Base-by-base conservation (phyloP, 2,797 vertebrate genomes). In the Kryptopterus vitreolus region DNA sequence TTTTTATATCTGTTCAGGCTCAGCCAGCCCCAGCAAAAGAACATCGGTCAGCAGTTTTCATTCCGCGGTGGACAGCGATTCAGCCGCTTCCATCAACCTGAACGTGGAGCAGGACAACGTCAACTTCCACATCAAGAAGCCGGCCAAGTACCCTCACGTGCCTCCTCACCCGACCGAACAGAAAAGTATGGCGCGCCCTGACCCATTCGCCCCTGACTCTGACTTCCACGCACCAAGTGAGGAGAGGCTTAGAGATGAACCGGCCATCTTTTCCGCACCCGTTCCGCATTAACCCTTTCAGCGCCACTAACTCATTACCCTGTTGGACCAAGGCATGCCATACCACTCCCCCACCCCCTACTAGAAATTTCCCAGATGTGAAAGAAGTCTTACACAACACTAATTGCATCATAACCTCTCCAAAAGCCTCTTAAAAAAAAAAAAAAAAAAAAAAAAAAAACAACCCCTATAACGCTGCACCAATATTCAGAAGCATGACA, bases 101-200 rank as follows among this genome's bases (percentile, higher is more conserved):
- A 99, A 98, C 91, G 94, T 98, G 95, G 98, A 99, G 94, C 95
- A 98, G 92, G 97, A 98, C 95, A 98, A 99, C 86, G 98, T 99
- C 89, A 98, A 99, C 94, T 99, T 98, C 92, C 97, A 98, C 95
- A 98, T 99, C 93, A 99, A 99, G 95, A 99, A 97, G 93, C 97
- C 95, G 91, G 96, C 98, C 93, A 99, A 97, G 92, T 98, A 98
- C 91, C 96, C 98, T 85, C 96, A 99, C 74, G 96, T 98, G 86
- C 96, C 96, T 88, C 92, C 94, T 85, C 94, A 95, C 92, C 92
- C 94, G 79, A 87, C 95, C 26, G 98, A 99, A 89, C 96, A 97
- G 90, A 98, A 96, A 98, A 96, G 97, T 98, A 94, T 79, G 77
- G 48, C 73, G 76, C 59, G 31, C 46, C 52, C 82, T 83, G 85